Conservation (phyloP, 37 sponge, comb jelly and placozoan species). For the Cliona cf. orientalis region DNA sequence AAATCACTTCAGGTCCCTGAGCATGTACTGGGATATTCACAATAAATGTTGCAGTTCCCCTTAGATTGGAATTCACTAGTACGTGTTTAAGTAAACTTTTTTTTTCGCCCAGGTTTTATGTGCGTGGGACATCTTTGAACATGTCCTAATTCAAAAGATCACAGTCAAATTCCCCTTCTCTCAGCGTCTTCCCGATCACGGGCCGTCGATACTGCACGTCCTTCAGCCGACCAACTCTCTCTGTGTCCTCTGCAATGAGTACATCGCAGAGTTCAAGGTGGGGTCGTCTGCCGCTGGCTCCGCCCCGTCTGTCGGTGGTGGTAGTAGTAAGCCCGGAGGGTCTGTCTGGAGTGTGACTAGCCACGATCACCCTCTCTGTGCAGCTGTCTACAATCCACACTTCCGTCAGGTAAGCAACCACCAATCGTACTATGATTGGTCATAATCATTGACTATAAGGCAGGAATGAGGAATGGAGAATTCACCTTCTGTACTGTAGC, state of each 20-base stretch:
- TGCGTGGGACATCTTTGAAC: slow-evolving; percentile 87
- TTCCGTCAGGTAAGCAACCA: slow-evolving; percentile 47
- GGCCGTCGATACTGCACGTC: slow-evolving; percentile 45
- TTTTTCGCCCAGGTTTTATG: slow-evolving; percentile 54
- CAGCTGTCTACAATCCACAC: slow-evolving; percentile 51
- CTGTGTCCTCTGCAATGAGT: slow-evolving; percentile 76
- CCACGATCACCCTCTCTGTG: slow-evolving; percentile 60
- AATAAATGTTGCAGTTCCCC: too few species aligned
- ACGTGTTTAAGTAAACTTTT: too few species aligned
- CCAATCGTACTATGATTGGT: neutral
- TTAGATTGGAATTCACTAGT: too few species aligned
- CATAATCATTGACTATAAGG: neutral
- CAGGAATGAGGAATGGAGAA: neutral
- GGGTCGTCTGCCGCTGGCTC: neutral
- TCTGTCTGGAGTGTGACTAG: neutral
- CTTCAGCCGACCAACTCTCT: slow-evolving; percentile 30
- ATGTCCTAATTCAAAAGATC: slow-evolving; percentile 78
- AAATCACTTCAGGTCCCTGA: too few species aligned
- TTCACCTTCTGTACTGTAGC: neutral
- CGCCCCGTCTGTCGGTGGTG: neutral
- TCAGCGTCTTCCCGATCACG: slow-evolving; percentile 85
- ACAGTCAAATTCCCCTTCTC: slow-evolving; percentile 85
- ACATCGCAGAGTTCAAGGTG: slow-evolving; percentile 69
- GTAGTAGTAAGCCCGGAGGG: neutral
- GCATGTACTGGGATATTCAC: too few species aligned